Evolutionary conservation across 1,140 invertebrate genomes (phyloP), one percentile per base, ranked within the genome.

Genomic region (Euwallacea fornicatus): DNA sequence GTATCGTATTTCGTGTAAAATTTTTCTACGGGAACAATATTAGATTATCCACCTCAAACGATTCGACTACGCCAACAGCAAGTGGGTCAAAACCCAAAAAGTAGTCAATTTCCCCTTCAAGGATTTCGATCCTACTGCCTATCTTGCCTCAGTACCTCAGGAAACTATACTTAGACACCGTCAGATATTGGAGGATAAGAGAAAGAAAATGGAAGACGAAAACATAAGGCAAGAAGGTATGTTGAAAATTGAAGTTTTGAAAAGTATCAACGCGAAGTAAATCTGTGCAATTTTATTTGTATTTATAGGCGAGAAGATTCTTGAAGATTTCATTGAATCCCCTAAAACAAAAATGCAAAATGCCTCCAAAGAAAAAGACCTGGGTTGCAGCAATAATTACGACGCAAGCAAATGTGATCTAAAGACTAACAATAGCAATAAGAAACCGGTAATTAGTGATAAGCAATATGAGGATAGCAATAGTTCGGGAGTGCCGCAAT

Each of bases 61-160:
- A 42, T 96, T 96, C 81, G 94, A 96, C 82, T 93, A 88, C 78
- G 87, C 94, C 7, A 92, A 93, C 80, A 91, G 88, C 77, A 91
- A 93, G 78, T 96, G 93, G 93, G 90, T 96, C n/a, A 96, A 96
- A 80, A 95, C 93, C 0, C 92, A 94, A 78, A 96, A 95, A 81
- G 92, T 93, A 54, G 94, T 96, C 0, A 90, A 93, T 77, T 96
- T 96, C 79, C 93, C 93, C 0, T 88, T 91, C 71, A 85, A 88
- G 69, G 85, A 93, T 77, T 95, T 96, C 80, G 92, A 95, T 81
- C 92, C 92, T 0, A 91, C 91, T 0, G 86, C 87, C 2, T 94
- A 91, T 83, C 81, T 94, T 15, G 91, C 91, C 0, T 87, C 89
- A 0, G 88, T 92, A 15, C 91, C 91, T 2, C 87, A 89, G 76